These are phyloP conservation scores for Myotis davidii DNA, from an alignment of 2,113 vertebrate genomes.

Conservation along the genomic window DNA sequence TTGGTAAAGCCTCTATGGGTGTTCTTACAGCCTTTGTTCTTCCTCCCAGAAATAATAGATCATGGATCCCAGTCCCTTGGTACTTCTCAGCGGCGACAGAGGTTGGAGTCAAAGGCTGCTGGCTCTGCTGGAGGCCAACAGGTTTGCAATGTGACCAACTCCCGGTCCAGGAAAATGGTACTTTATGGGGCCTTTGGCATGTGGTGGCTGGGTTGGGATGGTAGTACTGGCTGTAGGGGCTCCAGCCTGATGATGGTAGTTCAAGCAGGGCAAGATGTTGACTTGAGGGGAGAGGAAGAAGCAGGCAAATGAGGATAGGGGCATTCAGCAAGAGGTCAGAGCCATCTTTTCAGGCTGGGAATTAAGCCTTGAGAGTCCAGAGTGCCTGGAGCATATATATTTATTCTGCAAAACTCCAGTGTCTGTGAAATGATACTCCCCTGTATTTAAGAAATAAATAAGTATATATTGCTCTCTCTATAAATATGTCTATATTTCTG, in stretches of 20 bases:
- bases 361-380: neutral
- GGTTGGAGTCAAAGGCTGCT: neutral
- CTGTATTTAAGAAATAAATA: neutral
- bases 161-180: neutral
- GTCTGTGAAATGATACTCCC: neutral
- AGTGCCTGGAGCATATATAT: neutral
- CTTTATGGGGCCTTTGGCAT: neutral
- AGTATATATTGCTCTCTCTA: neutral
- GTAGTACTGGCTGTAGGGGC: neutral
- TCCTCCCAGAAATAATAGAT: conserved; percentile 32
- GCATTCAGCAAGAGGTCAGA: neutral
- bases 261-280: neutral
- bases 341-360: neutral
- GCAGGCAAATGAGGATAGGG: neutral
- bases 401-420: neutral
- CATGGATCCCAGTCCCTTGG: neutral
- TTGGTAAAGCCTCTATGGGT: neutral
- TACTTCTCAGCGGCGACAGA: neutral
- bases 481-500: neutral
- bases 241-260: neutral
- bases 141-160: neutral
- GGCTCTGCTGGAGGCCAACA: neutral
- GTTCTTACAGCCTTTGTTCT: conserved; percentile 3
- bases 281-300: neutral
- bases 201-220: neutral